Evolutionary conservation across 2,888 invertebrate genomes (phyloP), one percentile per base, ranked within the genome.

Genomic region (Heliconius cydno): DNA sequence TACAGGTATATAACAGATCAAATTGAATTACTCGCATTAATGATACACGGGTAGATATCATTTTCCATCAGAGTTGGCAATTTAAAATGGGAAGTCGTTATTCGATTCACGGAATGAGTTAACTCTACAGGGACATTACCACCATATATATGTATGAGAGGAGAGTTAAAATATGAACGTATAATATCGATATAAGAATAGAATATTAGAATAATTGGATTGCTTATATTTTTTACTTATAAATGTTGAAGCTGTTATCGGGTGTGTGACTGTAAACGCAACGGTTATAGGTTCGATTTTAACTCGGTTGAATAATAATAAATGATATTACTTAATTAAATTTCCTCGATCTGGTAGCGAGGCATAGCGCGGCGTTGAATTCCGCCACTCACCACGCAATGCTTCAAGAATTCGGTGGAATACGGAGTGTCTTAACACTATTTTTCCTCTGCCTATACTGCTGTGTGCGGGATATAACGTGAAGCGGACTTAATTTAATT

Each of bases 11-110:
- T n/a, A 68, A 68, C 57, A 30, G 10, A 72, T 60, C 1, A 60
- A 73, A 74, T 66, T 63, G 63, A 74, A 74, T 80, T 63, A 46
- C 68, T 46, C 46, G 19, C 67, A 77, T 66, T 73, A 79, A 66
- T 73, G 38, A 73, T 67, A 72, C 52, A 65, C 65, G 71, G 66
- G 79, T 77, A 79, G 75, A 52, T 57, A 80, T 78, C 77, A 82
- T 80, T 82, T 82, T 80, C 85, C 84, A 85, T 87, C 86, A 88
- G 86, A 87, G 84, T 80, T 83, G 86, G 87, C 87, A 88, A 89
- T 90, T 90, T 83, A 83, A 86, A 83, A 85, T 85, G 83, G 88
- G 88, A 90, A 85, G 86, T 90, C 83, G 86, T 91, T 89, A 91
- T 81, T 73, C 34, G 68, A 82, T 81, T 80, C 78, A 78, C 67